Evolutionary conservation across 2,888 invertebrate genomes (phyloP).

Genomic region (Drosophila imparisetae): DNA sequence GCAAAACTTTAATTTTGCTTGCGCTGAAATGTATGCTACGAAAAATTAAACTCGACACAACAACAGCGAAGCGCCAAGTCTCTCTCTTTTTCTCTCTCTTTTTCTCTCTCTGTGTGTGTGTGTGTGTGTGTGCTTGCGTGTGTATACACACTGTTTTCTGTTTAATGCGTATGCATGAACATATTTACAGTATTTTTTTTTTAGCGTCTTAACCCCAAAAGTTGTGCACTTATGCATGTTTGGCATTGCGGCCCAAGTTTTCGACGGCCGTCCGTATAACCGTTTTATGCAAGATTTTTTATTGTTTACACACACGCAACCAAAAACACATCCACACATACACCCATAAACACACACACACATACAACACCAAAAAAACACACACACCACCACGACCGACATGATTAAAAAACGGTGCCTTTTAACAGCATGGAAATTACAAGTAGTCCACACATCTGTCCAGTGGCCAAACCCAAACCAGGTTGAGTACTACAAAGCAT

Average conservation of each 20-base stretch:
- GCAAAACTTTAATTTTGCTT: conserved; percentile 40
- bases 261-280: conserved; percentile 47
- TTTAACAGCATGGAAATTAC: conserved; percentile 41
- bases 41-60: conserved; percentile 39
- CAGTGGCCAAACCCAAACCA: conserved; percentile 9
- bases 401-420: conserved; percentile 53
- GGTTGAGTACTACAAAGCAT: not conserved
- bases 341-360: conserved; percentile 3
- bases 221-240: conserved; percentile 67
- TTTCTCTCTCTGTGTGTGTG: conserved; percentile 1
- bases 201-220: conserved; percentile 78
- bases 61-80: conserved; percentile 33
- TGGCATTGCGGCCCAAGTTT: conserved; percentile 31
- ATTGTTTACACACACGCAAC: conserved; percentile 62
- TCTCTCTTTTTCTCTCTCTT: conserved; percentile 6
- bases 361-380: not conserved
- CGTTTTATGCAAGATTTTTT: conserved; percentile 70
- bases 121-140: conserved; percentile 12
- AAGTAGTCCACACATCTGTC: conserved; percentile 34
- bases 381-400: conserved; percentile 42
- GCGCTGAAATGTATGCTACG: conserved; percentile 55
- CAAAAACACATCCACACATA: conserved; percentile 7
- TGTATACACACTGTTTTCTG: not conserved
- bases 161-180: conserved; percentile 12
- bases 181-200: conserved; percentile 52